phyloP scores from a whole-genome alignment of 1,140 invertebrate genomes.

The Aphis gossypii region DNA sequence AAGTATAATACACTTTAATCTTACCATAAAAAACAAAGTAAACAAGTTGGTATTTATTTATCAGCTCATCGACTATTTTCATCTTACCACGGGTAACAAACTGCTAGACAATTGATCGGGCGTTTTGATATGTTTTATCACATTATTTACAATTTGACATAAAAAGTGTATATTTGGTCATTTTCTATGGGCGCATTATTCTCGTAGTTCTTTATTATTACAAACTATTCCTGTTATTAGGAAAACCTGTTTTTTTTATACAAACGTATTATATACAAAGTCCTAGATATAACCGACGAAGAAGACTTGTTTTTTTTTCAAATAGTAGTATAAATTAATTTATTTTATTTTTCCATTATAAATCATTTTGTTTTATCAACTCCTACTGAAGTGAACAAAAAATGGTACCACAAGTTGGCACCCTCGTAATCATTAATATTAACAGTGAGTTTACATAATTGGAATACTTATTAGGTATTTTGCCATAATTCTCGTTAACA shows the following conservation, averaged over 20 bases:
- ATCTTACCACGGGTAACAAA: slow-evolving; percentile 3
- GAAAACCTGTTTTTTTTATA: slow-evolving; percentile 52
- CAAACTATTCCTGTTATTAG: slow-evolving; percentile 43
- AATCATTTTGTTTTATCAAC: slow-evolving; percentile 30
- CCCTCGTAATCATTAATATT: slow-evolving; percentile 17
- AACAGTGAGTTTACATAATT: slow-evolving; percentile 13
- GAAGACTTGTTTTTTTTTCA: slow-evolving; percentile 21
- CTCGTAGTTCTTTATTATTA: slow-evolving; percentile 42
- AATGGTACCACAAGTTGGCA: slow-evolving; percentile 24
- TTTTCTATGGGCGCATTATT: slow-evolving; percentile 21
- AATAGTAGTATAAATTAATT: slow-evolving; percentile 12
- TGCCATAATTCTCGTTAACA: not conserved
- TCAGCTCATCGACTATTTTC: slow-evolving; percentile 10
- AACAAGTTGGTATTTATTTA: slow-evolving; percentile 22
- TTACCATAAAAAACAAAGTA: not conserved
- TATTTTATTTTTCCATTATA: slow-evolving; percentile 41
- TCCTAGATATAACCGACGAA: slow-evolving; percentile 21
- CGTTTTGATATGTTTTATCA: slow-evolving; percentile 37
- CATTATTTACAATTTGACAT: slow-evolving; percentile 33
- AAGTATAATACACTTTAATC: not conserved
- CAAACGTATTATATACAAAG: not conserved
- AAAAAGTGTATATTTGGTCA: slow-evolving; percentile 38
- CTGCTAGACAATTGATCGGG: slow-evolving; percentile 45
- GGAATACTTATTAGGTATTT: slow-evolving; percentile 30
- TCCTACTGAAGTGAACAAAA: slow-evolving; percentile 26